Evolutionary conservation across 2,113 vertebrate genomes (phyloP).

Genomic region (Tachycineta bicolor): DNA sequence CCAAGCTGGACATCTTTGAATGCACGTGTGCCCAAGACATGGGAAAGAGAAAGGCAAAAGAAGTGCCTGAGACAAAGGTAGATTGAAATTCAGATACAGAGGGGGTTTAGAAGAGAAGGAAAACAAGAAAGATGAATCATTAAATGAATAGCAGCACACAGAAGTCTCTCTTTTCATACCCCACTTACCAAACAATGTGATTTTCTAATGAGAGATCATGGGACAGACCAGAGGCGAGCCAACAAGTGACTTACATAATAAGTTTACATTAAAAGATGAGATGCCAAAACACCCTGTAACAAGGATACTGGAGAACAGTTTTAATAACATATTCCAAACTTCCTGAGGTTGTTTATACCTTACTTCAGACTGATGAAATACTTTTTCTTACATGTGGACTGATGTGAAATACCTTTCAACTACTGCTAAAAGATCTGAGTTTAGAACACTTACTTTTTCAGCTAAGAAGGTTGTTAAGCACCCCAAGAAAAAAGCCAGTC

Average conservation of each 20-base stretch:
- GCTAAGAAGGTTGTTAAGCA: neutral
- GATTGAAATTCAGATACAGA: neutral
- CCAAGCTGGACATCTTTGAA: neutral
- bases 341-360: constrained; percentile 76
- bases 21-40: neutral
- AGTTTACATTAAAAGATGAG: neutral
- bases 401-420: constrained; percentile 31
- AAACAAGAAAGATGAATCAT: neutral
- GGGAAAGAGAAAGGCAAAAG: neutral
- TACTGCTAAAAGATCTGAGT: neutral
- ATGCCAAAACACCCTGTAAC: constrained; percentile 35
- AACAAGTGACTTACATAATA: constrained; percentile 1
- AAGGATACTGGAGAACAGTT: constrained; percentile 47
- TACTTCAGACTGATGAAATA: constrained; percentile 54
- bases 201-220: neutral
- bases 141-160: neutral
- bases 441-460: constrained; percentile 4
- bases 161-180: neutral
- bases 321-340: constrained; percentile 70
- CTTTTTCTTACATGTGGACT: constrained; percentile 37
- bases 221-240: neutral
- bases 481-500: neutral
- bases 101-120: neutral
- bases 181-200: neutral
- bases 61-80: neutral